Conservation (phyloP, 2,797 vertebrate species). For the Phataginus tricuspis region DNA sequence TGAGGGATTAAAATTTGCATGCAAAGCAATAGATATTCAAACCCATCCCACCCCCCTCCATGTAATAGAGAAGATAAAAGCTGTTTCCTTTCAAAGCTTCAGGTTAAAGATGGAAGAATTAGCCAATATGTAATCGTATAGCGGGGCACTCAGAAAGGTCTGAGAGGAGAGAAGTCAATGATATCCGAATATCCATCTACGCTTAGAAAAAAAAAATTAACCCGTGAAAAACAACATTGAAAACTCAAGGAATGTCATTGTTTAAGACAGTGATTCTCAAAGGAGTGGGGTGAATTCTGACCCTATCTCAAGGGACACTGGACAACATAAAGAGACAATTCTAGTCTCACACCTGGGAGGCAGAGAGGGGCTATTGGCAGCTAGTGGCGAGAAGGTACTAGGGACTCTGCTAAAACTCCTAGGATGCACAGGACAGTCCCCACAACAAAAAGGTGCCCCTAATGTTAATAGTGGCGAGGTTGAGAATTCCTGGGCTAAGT, state of each 20-base stretch:
- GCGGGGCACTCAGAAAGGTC: neutral
- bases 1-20: constrained; percentile 66
- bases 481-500: neutral
- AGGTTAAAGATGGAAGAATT: constrained; percentile 72
- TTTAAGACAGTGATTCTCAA: neutral
- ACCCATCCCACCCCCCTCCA: neutral
- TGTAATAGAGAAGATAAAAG: constrained; percentile 80
- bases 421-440: neutral
- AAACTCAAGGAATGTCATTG: neutral
- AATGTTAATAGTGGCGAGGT: fast-evolving
- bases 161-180: constrained; percentile 37
- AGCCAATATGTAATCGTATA: constrained; percentile 62
- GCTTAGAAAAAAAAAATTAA: constrained; percentile 56
- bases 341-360: neutral
- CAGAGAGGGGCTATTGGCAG: neutral
- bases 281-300: neutral
- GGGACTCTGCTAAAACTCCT: fast-evolving
- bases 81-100: constrained; percentile 64
- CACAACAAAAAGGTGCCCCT: too few species aligned
- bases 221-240: neutral
- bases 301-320: too few species aligned
- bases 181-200: constrained; percentile 67
- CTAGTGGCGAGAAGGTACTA: neutral
- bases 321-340: neutral
- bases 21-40: constrained; percentile 61